phyloP scores from a whole-genome alignment of 2,113 vertebrate species.

The Turnix velox region DNA sequence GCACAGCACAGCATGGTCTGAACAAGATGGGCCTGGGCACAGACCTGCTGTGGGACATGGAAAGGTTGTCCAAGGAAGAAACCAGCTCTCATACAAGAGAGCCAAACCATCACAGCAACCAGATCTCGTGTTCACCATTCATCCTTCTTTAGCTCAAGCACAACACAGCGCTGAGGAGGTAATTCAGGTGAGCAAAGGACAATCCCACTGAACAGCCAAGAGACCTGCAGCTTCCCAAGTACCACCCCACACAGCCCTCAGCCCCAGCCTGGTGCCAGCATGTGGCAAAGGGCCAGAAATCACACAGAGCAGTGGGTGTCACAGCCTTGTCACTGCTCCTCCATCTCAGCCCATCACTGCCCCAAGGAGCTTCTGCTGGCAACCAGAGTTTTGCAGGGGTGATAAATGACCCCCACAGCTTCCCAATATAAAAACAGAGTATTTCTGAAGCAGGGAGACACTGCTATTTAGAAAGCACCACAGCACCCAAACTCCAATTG shows the following conservation, averaged over 20 bases:
- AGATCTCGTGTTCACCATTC: fast-evolving
- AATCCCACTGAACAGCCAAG: fast-evolving
- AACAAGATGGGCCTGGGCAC: background rate
- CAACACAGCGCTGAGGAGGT: background rate
- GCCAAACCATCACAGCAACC: fast-evolving
- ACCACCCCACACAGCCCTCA: background rate
- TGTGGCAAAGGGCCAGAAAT: background rate
- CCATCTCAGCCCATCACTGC: fast-evolving
- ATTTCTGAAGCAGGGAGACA: background rate
- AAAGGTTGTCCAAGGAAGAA: background rate
- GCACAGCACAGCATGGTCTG: fast-evolving
- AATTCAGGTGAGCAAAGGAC: background rate
- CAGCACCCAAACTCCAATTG: background rate
- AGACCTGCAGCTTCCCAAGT: background rate
- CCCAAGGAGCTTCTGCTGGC: background rate
- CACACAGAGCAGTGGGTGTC: background rate
- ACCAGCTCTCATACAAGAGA: fast-evolving
- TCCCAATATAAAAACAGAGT: background rate
- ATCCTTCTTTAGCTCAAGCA: background rate
- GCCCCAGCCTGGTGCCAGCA: background rate
- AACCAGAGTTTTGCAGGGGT: fast-evolving
- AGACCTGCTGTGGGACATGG: fast-evolving
- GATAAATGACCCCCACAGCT: background rate
- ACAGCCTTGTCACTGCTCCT: background rate
- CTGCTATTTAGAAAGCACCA: background rate